These are phyloP conservation scores for Ommatoiulus sabulosus DNA, from an alignment of 2,888 invertebrate species.

Conservation along the genomic window DNA sequence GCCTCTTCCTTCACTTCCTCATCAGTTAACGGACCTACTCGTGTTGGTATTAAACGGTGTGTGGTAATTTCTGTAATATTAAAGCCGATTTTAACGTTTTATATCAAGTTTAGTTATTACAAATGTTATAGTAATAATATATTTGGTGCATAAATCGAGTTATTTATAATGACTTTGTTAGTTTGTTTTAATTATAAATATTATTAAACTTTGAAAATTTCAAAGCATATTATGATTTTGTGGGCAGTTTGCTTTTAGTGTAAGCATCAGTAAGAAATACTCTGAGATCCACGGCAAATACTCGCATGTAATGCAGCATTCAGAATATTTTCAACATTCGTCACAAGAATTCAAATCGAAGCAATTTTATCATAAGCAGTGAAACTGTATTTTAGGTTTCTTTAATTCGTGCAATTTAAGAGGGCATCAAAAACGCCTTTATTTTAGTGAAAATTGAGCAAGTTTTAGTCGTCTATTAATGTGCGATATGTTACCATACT, in stretches of 20 bases:
- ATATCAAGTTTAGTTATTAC: slow-evolving; percentile 29
- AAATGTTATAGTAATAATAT: slow-evolving; percentile 35
- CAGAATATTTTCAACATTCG: background rate
- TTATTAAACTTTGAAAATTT: slow-evolving; percentile 6
- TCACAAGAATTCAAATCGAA: background rate
- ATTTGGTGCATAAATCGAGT: slow-evolving; percentile 38
- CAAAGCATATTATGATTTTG: background rate
- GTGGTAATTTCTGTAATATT: slow-evolving; percentile 54
- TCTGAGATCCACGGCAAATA: background rate
- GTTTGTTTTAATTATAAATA: background rate
- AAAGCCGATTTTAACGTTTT: slow-evolving; percentile 49
- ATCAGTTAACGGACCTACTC: slow-evolving; percentile 32
- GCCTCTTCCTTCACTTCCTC: slow-evolving; percentile 45
- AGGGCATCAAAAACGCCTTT: background rate
- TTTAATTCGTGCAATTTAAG: slow-evolving; percentile 9
- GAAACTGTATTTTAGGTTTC: background rate
- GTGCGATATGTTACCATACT: background rate
- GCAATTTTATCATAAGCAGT: background rate
- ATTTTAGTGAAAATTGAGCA: background rate
- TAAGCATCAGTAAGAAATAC: background rate
- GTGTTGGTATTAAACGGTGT: slow-evolving; percentile 39
- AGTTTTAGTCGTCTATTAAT: background rate
- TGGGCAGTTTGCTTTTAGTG: background rate
- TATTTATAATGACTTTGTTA: background rate
- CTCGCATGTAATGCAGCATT: background rate